Evolutionary conservation across 2,797 vertebrate species (phyloP).

Genomic region (Strix occidentalis): DNA sequence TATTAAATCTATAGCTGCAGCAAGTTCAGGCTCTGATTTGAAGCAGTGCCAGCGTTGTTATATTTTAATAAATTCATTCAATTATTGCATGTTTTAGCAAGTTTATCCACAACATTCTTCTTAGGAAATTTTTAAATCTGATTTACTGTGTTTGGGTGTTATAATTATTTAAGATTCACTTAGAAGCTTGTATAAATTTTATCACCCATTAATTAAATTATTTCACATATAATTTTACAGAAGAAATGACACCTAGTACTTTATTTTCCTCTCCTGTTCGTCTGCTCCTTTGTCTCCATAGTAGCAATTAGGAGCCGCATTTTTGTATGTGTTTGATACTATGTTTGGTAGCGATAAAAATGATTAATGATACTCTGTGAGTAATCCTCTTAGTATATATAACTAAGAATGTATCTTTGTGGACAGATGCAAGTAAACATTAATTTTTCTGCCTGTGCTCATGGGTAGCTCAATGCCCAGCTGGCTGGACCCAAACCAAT

Average conservation of each 20-base stretch:
- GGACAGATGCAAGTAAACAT: conserved; percentile 7
- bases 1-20: background rate
- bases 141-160: background rate
- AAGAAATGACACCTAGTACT: conserved; percentile 1
- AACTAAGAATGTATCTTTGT: background rate
- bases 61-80: background rate
- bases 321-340: conserved; percentile 16
- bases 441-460: background rate
- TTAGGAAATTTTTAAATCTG: background rate
- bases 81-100: conserved; percentile 1
- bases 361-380: background rate
- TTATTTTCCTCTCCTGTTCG: conserved; percentile 29
- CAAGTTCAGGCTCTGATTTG: background rate
- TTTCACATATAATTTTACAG: background rate
- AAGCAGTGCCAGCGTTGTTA: background rate
- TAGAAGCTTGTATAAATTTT: background rate
- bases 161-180: conserved; percentile 3
- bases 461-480: background rate
- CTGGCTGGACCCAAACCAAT: background rate
- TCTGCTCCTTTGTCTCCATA: conserved; percentile 31
- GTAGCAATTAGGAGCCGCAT: conserved; percentile 39
- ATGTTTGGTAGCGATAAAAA: conserved; percentile 27
- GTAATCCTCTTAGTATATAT: background rate
- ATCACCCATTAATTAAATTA: conserved; percentile 22
- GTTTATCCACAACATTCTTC: background rate